These are phyloP conservation scores for Furcula furcula DNA, from an alignment of 2,888 invertebrate genomes.

Conservation along the genomic window DNA sequence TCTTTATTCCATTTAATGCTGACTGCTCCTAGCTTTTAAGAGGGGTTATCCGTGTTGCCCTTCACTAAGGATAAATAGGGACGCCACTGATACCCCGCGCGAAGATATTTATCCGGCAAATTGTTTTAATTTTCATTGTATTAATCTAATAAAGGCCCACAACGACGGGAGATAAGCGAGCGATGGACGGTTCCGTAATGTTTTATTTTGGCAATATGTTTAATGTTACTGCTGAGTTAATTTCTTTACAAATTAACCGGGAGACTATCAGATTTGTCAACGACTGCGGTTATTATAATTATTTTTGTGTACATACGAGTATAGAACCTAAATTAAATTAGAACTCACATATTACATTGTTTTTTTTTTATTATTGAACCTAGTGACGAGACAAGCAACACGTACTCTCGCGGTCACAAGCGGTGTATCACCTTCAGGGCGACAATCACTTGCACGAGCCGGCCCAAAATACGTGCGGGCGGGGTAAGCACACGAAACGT, in stretches of 20 bases:
- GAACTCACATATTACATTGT: too few relatives aligned
- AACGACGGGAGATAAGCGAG: slow-evolving; percentile 69
- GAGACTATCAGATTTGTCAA: slow-evolving; percentile 3
- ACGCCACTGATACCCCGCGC: slow-evolving; percentile 75
- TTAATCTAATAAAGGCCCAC: slow-evolving; percentile 78
- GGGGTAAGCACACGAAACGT: too few relatives aligned
- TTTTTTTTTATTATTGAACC: too few relatives aligned
- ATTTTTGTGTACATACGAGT: too few relatives aligned
- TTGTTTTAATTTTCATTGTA: slow-evolving; percentile 83
- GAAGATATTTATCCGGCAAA: slow-evolving; percentile 82
- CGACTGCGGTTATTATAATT: not conserved
- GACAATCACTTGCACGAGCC: too few relatives aligned
- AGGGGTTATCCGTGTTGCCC: slow-evolving; percentile 81
- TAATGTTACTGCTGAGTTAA: slow-evolving; percentile 48
- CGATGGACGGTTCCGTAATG: slow-evolving; percentile 63
- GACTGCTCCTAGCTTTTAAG: slow-evolving; percentile 82
- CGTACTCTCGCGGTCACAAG: too few relatives aligned
- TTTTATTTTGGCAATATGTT: slow-evolving; percentile 62
- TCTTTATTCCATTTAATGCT: slow-evolving; percentile 82
- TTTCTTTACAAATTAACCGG: slow-evolving; percentile 47
- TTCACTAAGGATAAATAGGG: slow-evolving; percentile 77
- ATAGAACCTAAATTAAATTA: too few relatives aligned
- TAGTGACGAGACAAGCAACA: too few relatives aligned
- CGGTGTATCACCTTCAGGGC: too few relatives aligned
- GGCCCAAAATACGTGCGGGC: too few relatives aligned